These are phyloP conservation scores for Cranoglanis bouderius DNA, from an alignment of 2,113 vertebrate species.

Conservation along the genomic window DNA sequence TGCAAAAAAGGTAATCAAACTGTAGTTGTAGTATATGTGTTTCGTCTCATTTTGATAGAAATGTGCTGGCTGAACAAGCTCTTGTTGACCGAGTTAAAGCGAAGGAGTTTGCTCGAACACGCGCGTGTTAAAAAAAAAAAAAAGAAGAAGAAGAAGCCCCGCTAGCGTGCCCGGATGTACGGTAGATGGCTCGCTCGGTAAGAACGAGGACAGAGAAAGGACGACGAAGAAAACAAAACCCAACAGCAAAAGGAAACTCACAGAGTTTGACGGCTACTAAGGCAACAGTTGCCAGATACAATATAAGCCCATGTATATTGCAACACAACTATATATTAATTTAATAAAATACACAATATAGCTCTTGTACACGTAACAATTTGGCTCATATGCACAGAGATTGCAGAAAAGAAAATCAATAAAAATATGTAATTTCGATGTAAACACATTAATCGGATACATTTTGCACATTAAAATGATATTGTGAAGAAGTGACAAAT, in stretches of 20 bases:
- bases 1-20: constrained; percentile 76
- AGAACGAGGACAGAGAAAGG: constrained; percentile 76
- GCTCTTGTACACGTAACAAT: constrained; percentile 99
- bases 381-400: constrained; percentile 99
- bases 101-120: constrained; percentile 83
- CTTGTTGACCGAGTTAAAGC: constrained; percentile 85
- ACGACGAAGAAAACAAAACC: constrained; percentile 62
- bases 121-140: constrained; percentile 83
- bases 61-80: constrained; percentile 79
- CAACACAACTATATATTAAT: constrained; percentile 99
- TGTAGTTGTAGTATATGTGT: constrained; percentile 55
- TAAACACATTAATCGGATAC: constrained; percentile 99
- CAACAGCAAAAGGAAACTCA: constrained; percentile 95
- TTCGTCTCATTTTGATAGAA: constrained; percentile 56
- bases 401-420: constrained; percentile 92
- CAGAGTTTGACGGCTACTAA: constrained; percentile 99
- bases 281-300: constrained; percentile 99
- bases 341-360: constrained; percentile 99
- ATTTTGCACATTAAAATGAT: constrained; percentile 98
- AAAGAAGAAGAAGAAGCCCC: neutral
- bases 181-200: constrained; percentile 82
- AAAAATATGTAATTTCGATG: constrained; percentile 99
- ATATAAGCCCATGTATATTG: constrained; percentile 99
- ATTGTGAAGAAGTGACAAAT: constrained; percentile 85
- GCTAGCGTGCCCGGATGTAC: constrained; percentile 85